Evolutionary conservation across 2,797 vertebrate genomes (phyloP).

Genomic region (Sciaenops ocellatus): DNA sequence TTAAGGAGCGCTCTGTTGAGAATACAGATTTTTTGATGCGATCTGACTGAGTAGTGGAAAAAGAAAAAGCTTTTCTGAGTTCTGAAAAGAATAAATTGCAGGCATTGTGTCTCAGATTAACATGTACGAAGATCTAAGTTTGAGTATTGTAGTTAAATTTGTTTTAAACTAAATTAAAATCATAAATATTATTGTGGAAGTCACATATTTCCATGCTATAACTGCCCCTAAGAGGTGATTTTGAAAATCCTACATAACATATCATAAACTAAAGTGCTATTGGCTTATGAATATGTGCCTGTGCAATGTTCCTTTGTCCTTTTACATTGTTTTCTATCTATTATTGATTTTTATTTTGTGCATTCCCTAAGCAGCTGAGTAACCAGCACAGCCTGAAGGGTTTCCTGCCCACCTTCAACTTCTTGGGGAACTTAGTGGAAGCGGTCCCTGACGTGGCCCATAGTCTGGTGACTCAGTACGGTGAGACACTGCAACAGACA

Average conservation of each 20-base stretch:
- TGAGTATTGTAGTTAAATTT: background rate
- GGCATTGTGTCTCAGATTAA: background rate
- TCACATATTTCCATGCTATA: background rate
- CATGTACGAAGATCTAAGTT: background rate
- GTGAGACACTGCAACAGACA: conserved; percentile 81
- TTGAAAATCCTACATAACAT: conserved; percentile 6
- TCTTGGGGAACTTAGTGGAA: conserved; percentile 92
- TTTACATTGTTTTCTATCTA: background rate
- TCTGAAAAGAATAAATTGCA: conserved; percentile 7
- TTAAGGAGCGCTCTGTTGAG: background rate
- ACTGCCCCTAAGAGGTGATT: background rate
- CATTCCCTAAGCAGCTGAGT: conserved; percentile 82
- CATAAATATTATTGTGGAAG: background rate
- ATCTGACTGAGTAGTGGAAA: background rate
- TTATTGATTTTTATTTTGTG: conserved; percentile 15
- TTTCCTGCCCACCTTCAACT: conserved; percentile 85
- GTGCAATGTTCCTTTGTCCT: background rate
- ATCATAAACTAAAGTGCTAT: background rate
- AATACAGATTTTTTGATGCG: background rate
- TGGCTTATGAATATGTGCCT: background rate
- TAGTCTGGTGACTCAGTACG: conserved; percentile 85
- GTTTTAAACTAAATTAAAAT: conserved; percentile 7
- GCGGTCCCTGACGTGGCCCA: conserved; percentile 85
- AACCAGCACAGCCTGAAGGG: conserved; percentile 81
- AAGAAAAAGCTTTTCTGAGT: conserved; percentile 7